Evolutionary conservation across 1,140 invertebrate genomes (phyloP), one percentile per base, ranked within the genome.

Genomic region (Drosophila kohkoa): DNA sequence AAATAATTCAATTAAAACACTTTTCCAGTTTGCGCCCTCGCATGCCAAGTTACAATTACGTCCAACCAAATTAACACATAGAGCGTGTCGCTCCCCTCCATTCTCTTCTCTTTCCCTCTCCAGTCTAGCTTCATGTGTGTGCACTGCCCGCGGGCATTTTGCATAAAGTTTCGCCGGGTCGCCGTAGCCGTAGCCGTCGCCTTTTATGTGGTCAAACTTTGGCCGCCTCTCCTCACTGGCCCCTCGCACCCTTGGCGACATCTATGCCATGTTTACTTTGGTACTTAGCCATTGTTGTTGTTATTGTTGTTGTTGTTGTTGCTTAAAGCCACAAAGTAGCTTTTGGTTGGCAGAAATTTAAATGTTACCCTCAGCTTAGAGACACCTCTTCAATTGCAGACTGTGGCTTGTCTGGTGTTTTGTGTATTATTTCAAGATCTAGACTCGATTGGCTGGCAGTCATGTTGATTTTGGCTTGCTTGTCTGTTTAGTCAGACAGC

Each of bases 1-100:
- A 90, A 90, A 90, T 90, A 90, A 90, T 90, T 90, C 88, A 90
- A 90, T 90, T 90, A 90, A 90, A 90, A 90, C 82, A 90, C 88
- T 90, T 90, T 90, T 90, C 75, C 83, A 88, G 75, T 82, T 83
- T 74, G 55, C 58, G 64, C 55, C 74, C 81, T 75, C 52, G 82
- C 82, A 90, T 91, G 88, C 75, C 88, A 90, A 90, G 77, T 90
- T 79, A 87, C 87, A 90, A 90, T 90, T 90, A 83, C 82, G 83
- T 41, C 43, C 72, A 83, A 90, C 81, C 73, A 79, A 91, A 88
- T 90, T 90, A 90, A 90, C 88, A 90, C 88, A 76, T 81, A 83
- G 68, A 81, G 66, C 51, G 43, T 45, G 57, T 38, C 20, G 10
- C 25, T 52, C 38, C 30, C 5, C 55, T 11, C 2, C 25, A 28